Conservation (phyloP, 1,140 invertebrate genomes). For the Pararge aegeria region DNA sequence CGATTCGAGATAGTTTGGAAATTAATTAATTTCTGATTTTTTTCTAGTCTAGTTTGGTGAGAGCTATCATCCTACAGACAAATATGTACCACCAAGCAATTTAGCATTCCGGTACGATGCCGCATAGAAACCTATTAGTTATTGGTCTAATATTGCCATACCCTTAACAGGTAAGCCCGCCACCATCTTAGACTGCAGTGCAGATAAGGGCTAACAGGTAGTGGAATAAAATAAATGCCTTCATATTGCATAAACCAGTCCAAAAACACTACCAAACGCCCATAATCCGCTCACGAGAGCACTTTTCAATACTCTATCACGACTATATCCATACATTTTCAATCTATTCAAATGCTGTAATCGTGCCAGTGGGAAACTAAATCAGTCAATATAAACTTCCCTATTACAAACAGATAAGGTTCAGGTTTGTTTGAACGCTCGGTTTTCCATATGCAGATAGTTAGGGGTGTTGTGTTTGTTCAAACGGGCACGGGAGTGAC, state of each 20-base stretch:
- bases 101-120: too few relatives aligned
- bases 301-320: constrained; percentile 55
- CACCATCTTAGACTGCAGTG: too few relatives aligned
- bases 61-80: too few relatives aligned
- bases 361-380: constrained; percentile 4
- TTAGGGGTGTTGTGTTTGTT: constrained; percentile 34
- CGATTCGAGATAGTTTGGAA: too few relatives aligned
- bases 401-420: constrained; percentile 24
- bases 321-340: constrained; percentile 36
- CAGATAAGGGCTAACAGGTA: too few relatives aligned
- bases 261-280: constrained; percentile 36
- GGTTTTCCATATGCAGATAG: constrained; percentile 1
- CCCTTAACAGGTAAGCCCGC: too few relatives aligned
- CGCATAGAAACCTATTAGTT: too few relatives aligned
- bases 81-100: too few relatives aligned
- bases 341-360: constrained; percentile 55
- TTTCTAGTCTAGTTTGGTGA: too few relatives aligned
- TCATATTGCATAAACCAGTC: constrained; percentile 36
- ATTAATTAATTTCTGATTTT: too few relatives aligned
- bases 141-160: too few relatives aligned
- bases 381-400: constrained; percentile 4
- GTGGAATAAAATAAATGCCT: too few relatives aligned
- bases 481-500: constrained; percentile 21
- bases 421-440: constrained; percentile 11
- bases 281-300: constrained; percentile 58